Evolutionary conservation across 1,140 invertebrate genomes (phyloP).

Genomic region (Zeugodacus cucurbitae): DNA sequence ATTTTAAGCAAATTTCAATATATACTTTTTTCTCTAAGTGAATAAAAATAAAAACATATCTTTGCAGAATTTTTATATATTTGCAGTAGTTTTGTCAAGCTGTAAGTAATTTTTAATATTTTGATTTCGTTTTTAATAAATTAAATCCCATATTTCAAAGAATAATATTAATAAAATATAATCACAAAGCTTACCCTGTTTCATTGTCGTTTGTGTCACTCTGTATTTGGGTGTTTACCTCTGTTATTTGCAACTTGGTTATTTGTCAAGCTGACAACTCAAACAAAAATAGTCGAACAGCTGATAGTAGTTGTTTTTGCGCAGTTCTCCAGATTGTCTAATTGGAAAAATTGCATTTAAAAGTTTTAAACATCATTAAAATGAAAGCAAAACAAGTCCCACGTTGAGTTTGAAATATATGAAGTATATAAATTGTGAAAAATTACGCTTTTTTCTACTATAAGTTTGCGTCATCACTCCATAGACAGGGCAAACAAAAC

Average conservation of each 20-base stretch:
- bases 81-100: too few relatives aligned
- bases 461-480: neutral
- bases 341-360: neutral
- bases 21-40: neutral
- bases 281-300: neutral
- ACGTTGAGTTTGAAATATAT: neutral
- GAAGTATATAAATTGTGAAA: neutral
- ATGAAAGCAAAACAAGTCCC: neutral
- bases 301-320: neutral
- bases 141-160: too few relatives aligned
- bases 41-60: too few relatives aligned
- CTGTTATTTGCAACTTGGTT: neutral
- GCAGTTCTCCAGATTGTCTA: neutral
- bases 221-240: neutral
- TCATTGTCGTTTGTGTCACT: neutral
- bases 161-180: neutral
- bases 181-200: neutral
- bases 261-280: neutral
- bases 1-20: neutral
- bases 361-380: neutral
- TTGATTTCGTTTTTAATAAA: too few relatives aligned
- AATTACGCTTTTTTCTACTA: neutral
- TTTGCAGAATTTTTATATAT: too few relatives aligned
- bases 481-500: neutral
- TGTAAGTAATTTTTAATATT: too few relatives aligned